Percentiles rank a stretch among this genome's conserved stretches.
Evolutionary conservation across 1,140 invertebrate genomes (phyloP).

Genomic region (Dendroctonus ponderosae): DNA sequence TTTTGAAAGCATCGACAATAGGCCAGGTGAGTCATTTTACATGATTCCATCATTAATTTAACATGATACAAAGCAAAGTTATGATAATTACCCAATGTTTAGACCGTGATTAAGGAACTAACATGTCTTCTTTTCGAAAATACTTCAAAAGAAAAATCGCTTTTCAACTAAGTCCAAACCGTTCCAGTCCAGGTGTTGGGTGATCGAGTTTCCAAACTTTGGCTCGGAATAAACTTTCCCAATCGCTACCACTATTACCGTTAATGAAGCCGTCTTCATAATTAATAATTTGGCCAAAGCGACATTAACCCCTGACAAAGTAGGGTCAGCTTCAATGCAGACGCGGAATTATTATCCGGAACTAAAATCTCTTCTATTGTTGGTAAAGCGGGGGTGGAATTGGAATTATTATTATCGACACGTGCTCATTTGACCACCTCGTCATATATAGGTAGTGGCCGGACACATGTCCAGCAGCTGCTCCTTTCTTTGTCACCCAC

Average conservation of each 20-base stretch:
- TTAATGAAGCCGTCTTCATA: constrained; percentile 28
- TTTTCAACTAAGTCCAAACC: background rate
- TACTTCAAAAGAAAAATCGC: background rate
- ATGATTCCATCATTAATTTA: constrained; percentile 27
- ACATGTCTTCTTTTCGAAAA: background rate
- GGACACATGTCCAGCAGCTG: constrained; percentile 45
- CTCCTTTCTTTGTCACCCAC: constrained; percentile 47
- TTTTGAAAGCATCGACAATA: no score
- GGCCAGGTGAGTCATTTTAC: constrained; percentile 4
- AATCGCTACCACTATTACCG: constrained; percentile 1
- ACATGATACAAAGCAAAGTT: constrained; percentile 18
- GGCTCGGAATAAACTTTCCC: background rate
- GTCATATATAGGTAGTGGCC: constrained; percentile 38
- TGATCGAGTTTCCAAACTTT: background rate
- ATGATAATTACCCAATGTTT: constrained; percentile 23
- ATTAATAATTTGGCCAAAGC: constrained; percentile 22
- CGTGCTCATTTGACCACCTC: constrained; percentile 33
- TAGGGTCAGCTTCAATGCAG: constrained; percentile 32
- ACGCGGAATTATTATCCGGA: constrained; percentile 45
- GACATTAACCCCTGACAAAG: constrained; percentile 14
- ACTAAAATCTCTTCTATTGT: constrained; percentile 46
- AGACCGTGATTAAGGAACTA: constrained; percentile 17
- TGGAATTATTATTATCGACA: constrained; percentile 33
- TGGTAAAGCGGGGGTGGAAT: constrained; percentile 43
- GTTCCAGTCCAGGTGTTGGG: background rate